phyloP scores from a whole-genome alignment of 2,888 invertebrate species.

The Crematogaster levior region DNA sequence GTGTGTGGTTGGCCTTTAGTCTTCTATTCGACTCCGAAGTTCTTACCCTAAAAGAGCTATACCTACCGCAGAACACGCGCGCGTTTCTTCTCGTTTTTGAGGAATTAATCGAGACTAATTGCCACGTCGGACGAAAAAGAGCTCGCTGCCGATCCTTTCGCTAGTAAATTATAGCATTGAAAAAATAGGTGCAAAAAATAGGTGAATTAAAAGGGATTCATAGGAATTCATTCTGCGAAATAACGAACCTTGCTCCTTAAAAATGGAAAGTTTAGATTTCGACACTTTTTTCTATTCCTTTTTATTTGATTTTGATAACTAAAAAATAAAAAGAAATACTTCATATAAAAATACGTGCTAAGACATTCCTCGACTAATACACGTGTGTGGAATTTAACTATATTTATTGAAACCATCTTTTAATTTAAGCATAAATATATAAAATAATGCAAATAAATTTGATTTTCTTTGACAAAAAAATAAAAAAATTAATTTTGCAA shows the following conservation, averaged over 20 bases:
- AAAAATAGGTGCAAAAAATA: conserved; percentile 4
- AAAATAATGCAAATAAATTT: background rate
- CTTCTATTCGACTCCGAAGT: conserved; percentile 73
- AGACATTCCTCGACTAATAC: background rate
- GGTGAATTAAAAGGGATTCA: background rate
- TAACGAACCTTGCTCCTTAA: background rate
- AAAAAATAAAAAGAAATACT: background rate
- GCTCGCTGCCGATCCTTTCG: conserved; percentile 55
- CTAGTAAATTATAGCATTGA: conserved; percentile 69
- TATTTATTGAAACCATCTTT: background rate
- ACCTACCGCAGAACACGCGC: conserved; percentile 81
- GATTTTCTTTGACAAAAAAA: background rate
- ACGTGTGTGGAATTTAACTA: background rate
- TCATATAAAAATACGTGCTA: background rate
- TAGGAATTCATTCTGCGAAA: conserved; percentile 25
- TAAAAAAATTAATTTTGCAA: background rate
- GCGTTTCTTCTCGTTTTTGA: conserved; percentile 77
- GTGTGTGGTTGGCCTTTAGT: conserved; percentile 74
- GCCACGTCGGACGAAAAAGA: conserved; percentile 70
- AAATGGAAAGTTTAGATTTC: conserved; percentile 2
- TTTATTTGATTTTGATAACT: background rate
- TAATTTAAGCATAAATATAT: background rate
- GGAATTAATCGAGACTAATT: conserved; percentile 81
- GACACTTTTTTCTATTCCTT: background rate
- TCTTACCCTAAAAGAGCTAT: conserved; percentile 53